Base-by-base conservation (phyloP, 1,140 invertebrate species). In the Cydia amplana region DNA sequence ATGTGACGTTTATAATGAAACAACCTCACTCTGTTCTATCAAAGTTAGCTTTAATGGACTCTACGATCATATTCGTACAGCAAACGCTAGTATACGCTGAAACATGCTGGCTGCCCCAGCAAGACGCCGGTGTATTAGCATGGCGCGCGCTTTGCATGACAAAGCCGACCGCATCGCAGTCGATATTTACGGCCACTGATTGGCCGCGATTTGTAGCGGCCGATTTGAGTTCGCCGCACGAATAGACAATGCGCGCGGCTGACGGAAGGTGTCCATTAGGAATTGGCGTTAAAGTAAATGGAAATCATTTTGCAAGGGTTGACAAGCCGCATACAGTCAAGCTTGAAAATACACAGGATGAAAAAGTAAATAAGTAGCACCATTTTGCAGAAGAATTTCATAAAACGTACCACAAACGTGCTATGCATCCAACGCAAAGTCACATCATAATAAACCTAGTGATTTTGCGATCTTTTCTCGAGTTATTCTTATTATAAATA, bases 161-260 rank as follows among this genome's bases (percentile, higher is more conserved):
- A 87, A 88, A 77, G 81, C 78, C 75, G 49, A 51, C 72, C 46
- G 43, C 40, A 63, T 49, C 70, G 75, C 77, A 77, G 70, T 77
- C 80, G 72, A 84, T 84, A 83, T 87, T 88, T 86, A 85, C 81
- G 79, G 74, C 76, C 79, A 81, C 80, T 79, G 79, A 85, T 85
- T 85, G 81, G 78, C 74, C 74, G 32, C 65, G 65, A 70, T 70
- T 70, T 70, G 28, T 23, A 70, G 64, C 64, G 64, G 32, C 28
- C 65, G 65, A 70, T 70, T 70, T 70, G 65, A 70, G 64, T 20
- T 67, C 36, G 65, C 28, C 65, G 65, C 65, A 70, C 65, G 65
- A 70, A 70, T 70, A 70, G 65, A 70, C 65, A 70, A 70, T 70
- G 32, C 20, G 28, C 28, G 18, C 23, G 25, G 14, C 1, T 10